Conservation (phyloP, 1,140 invertebrate species). For the Scylla paramamosain region DNA sequence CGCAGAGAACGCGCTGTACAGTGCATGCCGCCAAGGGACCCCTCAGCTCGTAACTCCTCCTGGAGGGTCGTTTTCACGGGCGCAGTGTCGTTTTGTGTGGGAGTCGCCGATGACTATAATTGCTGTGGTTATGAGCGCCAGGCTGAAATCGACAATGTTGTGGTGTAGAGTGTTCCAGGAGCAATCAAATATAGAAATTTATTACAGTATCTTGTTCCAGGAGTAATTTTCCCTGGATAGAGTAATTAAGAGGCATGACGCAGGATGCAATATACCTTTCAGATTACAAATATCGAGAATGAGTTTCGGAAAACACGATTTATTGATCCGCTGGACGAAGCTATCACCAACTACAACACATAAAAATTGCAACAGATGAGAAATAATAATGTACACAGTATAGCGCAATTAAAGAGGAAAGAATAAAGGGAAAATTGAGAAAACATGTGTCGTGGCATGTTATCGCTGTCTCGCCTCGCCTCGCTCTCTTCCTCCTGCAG, state of each 20-base stretch:
- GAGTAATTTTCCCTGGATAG: not conserved
- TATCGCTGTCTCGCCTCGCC: not conserved
- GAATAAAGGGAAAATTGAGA: not conserved
- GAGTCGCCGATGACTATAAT: not conserved
- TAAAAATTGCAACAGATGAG: not conserved
- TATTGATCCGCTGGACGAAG: not conserved
- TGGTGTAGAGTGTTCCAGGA: not conserved
- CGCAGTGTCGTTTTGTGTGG: not conserved
- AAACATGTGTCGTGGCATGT: not conserved
- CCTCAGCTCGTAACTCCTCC: conserved; percentile 23
- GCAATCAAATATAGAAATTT: not conserved
- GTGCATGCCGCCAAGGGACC: not conserved
- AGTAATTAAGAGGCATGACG: not conserved
- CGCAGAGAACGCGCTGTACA: conserved; percentile 24
- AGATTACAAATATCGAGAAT: not conserved
- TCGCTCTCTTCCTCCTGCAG: not conserved
- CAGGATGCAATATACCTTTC: not conserved
- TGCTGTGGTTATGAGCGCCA: not conserved
- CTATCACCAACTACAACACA: not conserved
- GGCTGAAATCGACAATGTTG: not conserved
- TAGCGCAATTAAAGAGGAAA: not conserved
- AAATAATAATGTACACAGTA: not conserved
- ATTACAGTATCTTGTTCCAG: not conserved
- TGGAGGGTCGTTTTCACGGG: not conserved
- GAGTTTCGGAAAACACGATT: not conserved